These are phyloP conservation scores for Cremastinae sp. DNA, from an alignment of 2,888 invertebrate genomes.

Conservation along the genomic window DNA sequence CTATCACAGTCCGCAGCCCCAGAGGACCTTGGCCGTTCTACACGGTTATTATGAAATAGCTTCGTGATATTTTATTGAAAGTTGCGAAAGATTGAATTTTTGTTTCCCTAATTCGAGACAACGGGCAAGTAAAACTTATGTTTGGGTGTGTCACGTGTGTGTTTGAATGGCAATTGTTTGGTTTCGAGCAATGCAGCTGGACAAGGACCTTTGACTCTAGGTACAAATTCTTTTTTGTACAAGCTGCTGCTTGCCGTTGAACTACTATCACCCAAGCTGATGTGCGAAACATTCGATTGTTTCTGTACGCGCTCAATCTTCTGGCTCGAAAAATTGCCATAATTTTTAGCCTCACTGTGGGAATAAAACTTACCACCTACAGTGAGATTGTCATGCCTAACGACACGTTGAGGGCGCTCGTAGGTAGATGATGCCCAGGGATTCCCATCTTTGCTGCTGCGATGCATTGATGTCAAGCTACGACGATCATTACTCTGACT, in stretches of 20 bases:
- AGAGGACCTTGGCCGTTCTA: constrained; percentile 15
- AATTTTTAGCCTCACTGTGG: constrained; percentile 86
- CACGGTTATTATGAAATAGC: constrained; percentile 5
- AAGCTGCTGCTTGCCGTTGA: constrained; percentile 83
- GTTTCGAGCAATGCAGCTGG: constrained; percentile 90
- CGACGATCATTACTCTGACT: constrained; percentile 87
- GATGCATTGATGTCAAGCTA: constrained; percentile 90
- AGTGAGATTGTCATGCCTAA: constrained; percentile 85
- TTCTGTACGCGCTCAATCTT: constrained; percentile 83
- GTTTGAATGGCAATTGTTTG: constrained; percentile 89
- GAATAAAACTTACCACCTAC: constrained; percentile 89
- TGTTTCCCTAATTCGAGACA: constrained; percentile 80
- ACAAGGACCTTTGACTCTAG: constrained; percentile 88
- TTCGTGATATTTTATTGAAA: neutral
- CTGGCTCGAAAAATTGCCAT: constrained; percentile 85
- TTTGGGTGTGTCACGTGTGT: constrained; percentile 91
- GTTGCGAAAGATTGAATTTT: neutral
- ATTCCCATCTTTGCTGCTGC: constrained; percentile 84
- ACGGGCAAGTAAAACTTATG: constrained; percentile 91
- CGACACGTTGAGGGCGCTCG: constrained; percentile 84
- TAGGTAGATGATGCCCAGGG: constrained; percentile 81
- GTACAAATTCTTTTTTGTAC: constrained; percentile 89
- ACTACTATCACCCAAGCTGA: constrained; percentile 86
- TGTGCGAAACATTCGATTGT: constrained; percentile 87
- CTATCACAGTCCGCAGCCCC: constrained; percentile 47